Conservation (phyloP, 2,797 vertebrate species). For the Spondyliosoma cantharus region DNA sequence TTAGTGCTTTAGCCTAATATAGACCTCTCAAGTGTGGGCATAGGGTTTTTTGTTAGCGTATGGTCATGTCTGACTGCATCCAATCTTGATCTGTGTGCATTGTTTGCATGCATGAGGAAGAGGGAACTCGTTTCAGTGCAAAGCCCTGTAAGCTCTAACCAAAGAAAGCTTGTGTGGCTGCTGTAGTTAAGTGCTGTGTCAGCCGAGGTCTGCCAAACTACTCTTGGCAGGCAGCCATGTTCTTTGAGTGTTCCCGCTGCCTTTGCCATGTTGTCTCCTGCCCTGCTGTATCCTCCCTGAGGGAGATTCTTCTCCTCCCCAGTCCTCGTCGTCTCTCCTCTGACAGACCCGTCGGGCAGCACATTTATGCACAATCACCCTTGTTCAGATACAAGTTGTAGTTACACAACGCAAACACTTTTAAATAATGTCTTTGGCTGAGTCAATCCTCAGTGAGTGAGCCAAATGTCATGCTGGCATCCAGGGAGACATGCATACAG, state of each 20-base stretch:
- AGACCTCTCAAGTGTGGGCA: slow-evolving; percentile 34
- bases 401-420: slow-evolving; percentile 31
- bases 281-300: slow-evolving; percentile 67
- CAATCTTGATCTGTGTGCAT: slow-evolving; percentile 37
- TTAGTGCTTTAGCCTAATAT: slow-evolving; percentile 34
- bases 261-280: slow-evolving; percentile 77
- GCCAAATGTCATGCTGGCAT: slow-evolving; percentile 29
- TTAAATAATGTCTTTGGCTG: slow-evolving; percentile 19
- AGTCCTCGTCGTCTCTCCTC: slow-evolving; percentile 38
- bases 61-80: slow-evolving; percentile 49
- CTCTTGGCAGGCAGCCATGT: slow-evolving; percentile 69
- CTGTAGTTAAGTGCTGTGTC: slow-evolving; percentile 70
- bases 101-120: slow-evolving; percentile 53
- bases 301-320: slow-evolving; percentile 61
- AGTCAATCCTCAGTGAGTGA: slow-evolving; percentile 14
- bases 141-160: slow-evolving; percentile 52
- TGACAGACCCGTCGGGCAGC: slow-evolving; percentile 54
- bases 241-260: slow-evolving; percentile 68
- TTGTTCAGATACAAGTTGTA: slow-evolving; percentile 58
- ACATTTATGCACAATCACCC: slow-evolving; percentile 64
- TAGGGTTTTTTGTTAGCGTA: slow-evolving; percentile 38
- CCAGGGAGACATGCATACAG: neutral
- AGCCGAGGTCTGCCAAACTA: slow-evolving; percentile 66
- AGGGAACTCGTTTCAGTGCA: slow-evolving; percentile 47
- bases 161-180: slow-evolving; percentile 67